These are phyloP conservation scores for Colius striatus DNA, from an alignment of 2,113 vertebrate genomes.

Conservation along the genomic window DNA sequence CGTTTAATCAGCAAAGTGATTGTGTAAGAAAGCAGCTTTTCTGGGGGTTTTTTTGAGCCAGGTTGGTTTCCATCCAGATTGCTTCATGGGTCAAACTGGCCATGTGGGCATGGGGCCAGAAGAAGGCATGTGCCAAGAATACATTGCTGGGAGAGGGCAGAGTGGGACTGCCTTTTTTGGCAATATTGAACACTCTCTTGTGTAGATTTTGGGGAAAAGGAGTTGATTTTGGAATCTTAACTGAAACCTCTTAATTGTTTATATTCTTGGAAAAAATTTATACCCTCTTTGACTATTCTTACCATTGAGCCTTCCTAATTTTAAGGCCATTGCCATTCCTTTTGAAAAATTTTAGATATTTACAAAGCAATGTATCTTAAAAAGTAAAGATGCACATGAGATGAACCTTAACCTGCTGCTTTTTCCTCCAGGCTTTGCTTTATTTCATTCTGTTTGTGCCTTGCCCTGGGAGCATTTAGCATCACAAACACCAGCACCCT, in stretches of 20 bases:
- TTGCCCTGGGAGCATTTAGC: not conserved
- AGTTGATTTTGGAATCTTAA: not conserved
- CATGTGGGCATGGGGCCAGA: not conserved
- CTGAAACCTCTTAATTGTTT: not conserved
- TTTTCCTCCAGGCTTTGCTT: not conserved
- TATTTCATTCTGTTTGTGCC: not conserved
- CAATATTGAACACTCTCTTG: accelerated
- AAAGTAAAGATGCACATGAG: not conserved
- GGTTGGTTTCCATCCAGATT: not conserved
- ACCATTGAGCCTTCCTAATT: not conserved
- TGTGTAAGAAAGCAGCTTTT: not conserved
- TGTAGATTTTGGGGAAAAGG: not conserved
- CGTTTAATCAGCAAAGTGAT: not conserved
- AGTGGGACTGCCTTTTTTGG: not conserved
- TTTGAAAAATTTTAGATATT: not conserved
- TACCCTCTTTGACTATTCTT: not conserved
- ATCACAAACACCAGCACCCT: not conserved
- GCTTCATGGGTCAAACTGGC: not conserved
- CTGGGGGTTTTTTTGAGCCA: not conserved
- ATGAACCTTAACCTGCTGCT: not conserved
- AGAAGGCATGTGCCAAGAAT: not conserved
- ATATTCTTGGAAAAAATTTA: not conserved
- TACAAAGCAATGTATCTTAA: not conserved
- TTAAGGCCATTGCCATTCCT: not conserved
- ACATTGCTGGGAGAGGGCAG: not conserved